phyloP scores from a whole-genome alignment of 2,888 invertebrate genomes.

The Lapara coniferarum region DNA sequence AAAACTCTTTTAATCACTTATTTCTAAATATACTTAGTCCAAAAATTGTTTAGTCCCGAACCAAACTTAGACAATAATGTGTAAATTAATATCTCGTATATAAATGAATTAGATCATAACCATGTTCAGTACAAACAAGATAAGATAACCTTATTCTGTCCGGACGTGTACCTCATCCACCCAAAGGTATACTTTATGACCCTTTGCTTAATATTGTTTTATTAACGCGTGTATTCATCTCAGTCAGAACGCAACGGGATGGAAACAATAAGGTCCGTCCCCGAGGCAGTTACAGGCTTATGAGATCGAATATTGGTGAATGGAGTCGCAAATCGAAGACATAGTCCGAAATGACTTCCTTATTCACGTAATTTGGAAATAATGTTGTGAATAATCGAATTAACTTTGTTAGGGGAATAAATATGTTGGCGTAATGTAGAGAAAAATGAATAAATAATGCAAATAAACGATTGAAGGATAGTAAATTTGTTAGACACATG shows the following conservation, averaged over 20 bases:
- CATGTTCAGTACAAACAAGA: background rate
- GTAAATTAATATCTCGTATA: background rate
- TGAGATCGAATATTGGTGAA: constrained; percentile 32
- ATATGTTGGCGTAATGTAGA: background rate
- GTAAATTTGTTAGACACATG: background rate
- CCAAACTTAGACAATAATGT: background rate
- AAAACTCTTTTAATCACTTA: background rate
- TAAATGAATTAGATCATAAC: background rate
- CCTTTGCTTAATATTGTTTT: constrained; percentile 8
- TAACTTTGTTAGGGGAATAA: constrained; percentile 8
- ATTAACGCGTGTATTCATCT: constrained; percentile 17
- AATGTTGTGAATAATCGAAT: constrained; percentile 12
- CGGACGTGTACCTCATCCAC: background rate
- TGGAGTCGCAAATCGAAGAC: constrained; percentile 36
- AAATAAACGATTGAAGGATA: background rate
- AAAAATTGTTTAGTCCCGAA: no score
- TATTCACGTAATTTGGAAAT: constrained; percentile 34
- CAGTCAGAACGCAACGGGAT: constrained; percentile 3
- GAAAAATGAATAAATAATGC: background rate
- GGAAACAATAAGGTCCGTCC: constrained; percentile 50
- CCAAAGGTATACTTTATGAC: constrained; percentile 19
- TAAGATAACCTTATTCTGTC: background rate
- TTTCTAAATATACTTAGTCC: background rate
- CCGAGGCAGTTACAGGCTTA: constrained; percentile 40
- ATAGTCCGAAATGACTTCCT: constrained; percentile 49